Base-by-base conservation (phyloP, 1,140 invertebrate genomes). In the Drosophila sproati region DNA sequence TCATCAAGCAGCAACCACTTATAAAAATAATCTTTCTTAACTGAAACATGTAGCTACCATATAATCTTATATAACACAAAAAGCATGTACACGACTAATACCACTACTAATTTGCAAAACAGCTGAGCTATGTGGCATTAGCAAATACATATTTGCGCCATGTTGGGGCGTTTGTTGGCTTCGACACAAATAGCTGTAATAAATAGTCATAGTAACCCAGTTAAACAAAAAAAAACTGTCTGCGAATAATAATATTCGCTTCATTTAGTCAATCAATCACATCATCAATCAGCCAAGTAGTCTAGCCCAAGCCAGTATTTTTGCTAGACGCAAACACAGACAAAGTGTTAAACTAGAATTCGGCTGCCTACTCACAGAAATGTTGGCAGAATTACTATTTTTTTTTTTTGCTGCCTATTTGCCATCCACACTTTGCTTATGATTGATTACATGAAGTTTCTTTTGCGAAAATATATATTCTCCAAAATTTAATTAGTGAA, bases 161-260 rank as follows among this genome's bases (percentile, higher is more conserved):
- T 68, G 34, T 63, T 54, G 50, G 12, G 47, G 35, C 29, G 47
- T 43, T 48, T 50, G 32, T 35, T 63, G 59, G 31, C 39, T 47
- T 63, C 67, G 63, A 69, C 83, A 88, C 69, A 87, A 87, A 82
- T 78, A 64, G 68, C 77, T 71, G 77, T 69, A 79, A 69, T 82
- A 86, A 86, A 88, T 80, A 87, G 83, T 74, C 83, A 77, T 77
- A 88, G 80, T 80, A 89, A 88, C 74, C 66, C 43, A 57, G 43
- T 56, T 29, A 66, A 69, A 63, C 72, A 67, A 51, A 29, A 56
- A 6, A 45, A 5, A 32, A 29, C 39, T 52, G 12, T 39, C 63
- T 35, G 73, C n/a, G 3, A n/a, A 8, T 62, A 86, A 80, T 71
- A 54, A 73, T 85, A 64, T 85, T 74, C 67, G 76, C 57, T 66